Percentiles rank a stretch among this genome's conserved stretches.
Evolutionary conservation across 2,113 vertebrate species (phyloP).

Genomic region (Jacana jacana): DNA sequence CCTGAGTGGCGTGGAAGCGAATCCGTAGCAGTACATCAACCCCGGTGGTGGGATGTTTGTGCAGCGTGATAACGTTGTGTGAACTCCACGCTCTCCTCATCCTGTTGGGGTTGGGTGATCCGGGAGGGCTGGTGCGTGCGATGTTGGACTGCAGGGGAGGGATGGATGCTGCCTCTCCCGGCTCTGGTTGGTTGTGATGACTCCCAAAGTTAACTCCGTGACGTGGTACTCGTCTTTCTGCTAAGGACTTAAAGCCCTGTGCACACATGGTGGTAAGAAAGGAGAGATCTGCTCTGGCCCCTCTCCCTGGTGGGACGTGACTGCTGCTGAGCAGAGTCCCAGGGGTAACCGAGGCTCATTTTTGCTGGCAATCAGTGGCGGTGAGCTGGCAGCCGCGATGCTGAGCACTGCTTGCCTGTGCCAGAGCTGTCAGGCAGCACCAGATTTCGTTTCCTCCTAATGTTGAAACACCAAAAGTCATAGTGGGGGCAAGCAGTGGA

Average conservation of each 20-base stretch:
- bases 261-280: background rate
- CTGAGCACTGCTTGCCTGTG: background rate
- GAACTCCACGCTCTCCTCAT: background rate
- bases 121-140: accelerated
- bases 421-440: background rate
- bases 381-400: background rate
- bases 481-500: background rate
- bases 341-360: accelerated
- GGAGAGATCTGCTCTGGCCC: background rate
- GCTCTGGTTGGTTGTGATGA: background rate
- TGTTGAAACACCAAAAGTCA: background rate
- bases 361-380: background rate
- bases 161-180: background rate
- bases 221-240: accelerated
- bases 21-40: background rate
- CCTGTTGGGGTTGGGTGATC: background rate
- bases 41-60: background rate
- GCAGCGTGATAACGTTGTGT: accelerated
- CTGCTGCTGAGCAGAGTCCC: background rate
- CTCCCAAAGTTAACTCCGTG: background rate
- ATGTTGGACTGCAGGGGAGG: accelerated
- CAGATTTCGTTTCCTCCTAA: accelerated
- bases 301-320: background rate
- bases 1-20: background rate
- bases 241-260: background rate